Conservation (phyloP, 2,113 vertebrate genomes). For the Canis aureus region DNA sequence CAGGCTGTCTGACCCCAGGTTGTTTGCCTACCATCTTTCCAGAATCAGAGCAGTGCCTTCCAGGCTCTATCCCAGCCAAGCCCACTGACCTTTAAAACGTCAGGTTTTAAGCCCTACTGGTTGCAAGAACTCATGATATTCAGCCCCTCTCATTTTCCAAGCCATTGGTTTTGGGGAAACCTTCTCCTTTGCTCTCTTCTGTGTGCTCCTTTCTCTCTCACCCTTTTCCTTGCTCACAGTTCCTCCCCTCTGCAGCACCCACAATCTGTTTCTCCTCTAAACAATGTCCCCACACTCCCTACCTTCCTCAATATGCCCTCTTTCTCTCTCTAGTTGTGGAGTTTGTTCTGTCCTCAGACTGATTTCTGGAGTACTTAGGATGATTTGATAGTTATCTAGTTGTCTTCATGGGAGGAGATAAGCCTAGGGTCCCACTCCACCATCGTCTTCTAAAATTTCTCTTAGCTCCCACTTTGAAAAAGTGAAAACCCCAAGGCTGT, state of each 20-base stretch:
- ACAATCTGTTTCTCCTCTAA: neutral
- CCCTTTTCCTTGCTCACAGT: neutral
- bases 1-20: neutral
- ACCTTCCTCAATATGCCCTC: neutral
- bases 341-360: neutral
- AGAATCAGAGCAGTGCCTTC: neutral
- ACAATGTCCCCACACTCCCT: neutral
- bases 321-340: neutral
- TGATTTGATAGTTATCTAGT: neutral
- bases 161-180: neutral
- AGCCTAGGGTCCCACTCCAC: neutral
- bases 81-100: neutral
- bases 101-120: neutral
- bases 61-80: neutral
- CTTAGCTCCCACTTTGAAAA: neutral
- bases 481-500: neutral
- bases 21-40: neutral
- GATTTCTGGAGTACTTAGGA: neutral
- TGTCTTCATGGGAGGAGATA: neutral
- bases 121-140: neutral
- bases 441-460: neutral
- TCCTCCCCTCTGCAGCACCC: neutral
- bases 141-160: neutral
- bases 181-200: neutral
- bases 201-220: neutral